These are phyloP conservation scores for Disparrhopalites patrizii DNA, from an alignment of 2,888 invertebrate genomes.

Conservation along the genomic window DNA sequence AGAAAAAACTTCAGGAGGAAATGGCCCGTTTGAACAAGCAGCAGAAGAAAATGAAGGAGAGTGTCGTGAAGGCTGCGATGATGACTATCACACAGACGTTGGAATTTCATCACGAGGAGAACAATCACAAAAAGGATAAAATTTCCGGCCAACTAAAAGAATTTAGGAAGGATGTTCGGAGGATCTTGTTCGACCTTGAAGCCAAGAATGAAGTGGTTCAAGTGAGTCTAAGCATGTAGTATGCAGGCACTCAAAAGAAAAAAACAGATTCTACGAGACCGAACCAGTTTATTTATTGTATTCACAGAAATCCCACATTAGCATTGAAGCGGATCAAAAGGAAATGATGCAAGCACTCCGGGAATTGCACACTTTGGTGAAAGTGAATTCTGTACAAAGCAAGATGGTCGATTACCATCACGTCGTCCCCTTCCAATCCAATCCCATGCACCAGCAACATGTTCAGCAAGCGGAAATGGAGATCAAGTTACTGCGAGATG, in stretches of 20 bases:
- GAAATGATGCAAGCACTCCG: conserved; percentile 38
- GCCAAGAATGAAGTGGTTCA: conserved; percentile 32
- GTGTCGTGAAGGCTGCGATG: conserved; percentile 31
- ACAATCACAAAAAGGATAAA: conserved; percentile 34
- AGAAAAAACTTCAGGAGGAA: conserved; percentile 30
- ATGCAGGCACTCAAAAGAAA: no score
- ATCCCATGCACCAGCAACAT: no score
- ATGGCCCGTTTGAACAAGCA: conserved; percentile 23
- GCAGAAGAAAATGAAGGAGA: conserved; percentile 38
- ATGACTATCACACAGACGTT: conserved; percentile 33
- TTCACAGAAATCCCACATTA: conserved; percentile 36
- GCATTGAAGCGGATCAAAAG: conserved; percentile 40
- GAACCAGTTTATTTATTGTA: background rate
- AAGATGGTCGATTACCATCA: no score
- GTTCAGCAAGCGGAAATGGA: conserved; percentile 43
- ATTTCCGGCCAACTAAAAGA: conserved; percentile 36
- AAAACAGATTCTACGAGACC: no score
- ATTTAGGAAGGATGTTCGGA: conserved; percentile 41
- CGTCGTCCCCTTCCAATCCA: no score
- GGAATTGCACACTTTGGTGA: conserved; percentile 38
- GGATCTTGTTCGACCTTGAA: conserved; percentile 34
- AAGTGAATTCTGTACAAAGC: conserved; percentile 20
- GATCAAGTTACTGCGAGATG: conserved; percentile 40
- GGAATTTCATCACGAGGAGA: conserved; percentile 31
- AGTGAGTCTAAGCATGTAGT: conserved; percentile 21